A percentile compares a stretch with the other conserved stretches of the same genome.
These are phyloP conservation scores for Helostoma temminkii DNA, from an alignment of 2,797 vertebrate genomes.

Conservation along the genomic window DNA sequence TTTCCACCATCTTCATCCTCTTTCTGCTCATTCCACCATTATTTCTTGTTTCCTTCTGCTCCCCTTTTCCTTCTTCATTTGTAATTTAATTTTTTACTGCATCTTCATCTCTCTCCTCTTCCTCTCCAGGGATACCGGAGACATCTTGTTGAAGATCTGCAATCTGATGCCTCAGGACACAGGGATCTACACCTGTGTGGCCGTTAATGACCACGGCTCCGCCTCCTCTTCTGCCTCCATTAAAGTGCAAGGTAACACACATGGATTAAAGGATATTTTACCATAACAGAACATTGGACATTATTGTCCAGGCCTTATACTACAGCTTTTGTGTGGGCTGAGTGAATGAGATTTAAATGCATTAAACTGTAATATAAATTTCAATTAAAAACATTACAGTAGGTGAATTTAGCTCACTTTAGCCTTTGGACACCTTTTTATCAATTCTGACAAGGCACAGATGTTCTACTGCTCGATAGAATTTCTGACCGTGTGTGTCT, in stretches of 20 bases:
- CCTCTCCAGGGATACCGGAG: conserved; percentile 91
- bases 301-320: too few species aligned
- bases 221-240: conserved; percentile 94
- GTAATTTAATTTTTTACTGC: too few species aligned
- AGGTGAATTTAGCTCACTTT: too few species aligned
- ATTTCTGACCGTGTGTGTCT: background rate
- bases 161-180: conserved; percentile 99
- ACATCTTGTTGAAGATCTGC: conserved; percentile 95
- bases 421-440: too few species aligned
- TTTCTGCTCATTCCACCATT: too few species aligned
- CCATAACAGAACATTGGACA: background rate
- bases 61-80: background rate
- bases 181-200: conserved; percentile 97
- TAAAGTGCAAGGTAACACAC: conserved; percentile 93
- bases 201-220: conserved; percentile 91
- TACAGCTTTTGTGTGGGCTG: too few species aligned
- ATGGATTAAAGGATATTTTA: background rate
- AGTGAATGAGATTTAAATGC: too few species aligned
- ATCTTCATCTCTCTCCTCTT: background rate
- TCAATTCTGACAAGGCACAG: too few species aligned
- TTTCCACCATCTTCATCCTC: background rate
- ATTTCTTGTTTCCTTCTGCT: background rate
- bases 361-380: too few species aligned
- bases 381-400: too few species aligned
- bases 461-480: too few species aligned